Conservation (phyloP, 1,140 invertebrate genomes). For the Venturia canescens region DNA sequence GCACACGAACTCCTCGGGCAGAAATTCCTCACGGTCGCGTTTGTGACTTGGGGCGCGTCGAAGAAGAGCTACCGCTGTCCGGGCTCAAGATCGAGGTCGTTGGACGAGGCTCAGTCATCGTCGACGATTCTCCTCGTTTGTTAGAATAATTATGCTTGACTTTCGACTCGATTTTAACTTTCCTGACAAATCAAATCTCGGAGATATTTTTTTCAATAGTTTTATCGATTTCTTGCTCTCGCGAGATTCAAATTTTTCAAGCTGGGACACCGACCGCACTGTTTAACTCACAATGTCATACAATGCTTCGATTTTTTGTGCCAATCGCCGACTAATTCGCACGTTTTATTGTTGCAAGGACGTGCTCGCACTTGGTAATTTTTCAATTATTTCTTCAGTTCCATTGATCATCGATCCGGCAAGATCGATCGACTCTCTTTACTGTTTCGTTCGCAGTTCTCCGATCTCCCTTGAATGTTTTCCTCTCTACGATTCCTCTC, state of each 20-base stretch:
- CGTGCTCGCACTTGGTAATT: too few species aligned
- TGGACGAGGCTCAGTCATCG: slow-evolving; percentile 29
- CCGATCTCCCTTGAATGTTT: slow-evolving; percentile 4
- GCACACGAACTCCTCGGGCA: not conserved
- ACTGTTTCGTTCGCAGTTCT: not conserved
- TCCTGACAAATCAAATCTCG: not conserved
- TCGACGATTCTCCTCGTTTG: not conserved
- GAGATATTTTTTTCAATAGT: not conserved
- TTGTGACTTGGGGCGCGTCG: not conserved
- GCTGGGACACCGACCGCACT: too few species aligned
- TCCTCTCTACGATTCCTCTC: not conserved
- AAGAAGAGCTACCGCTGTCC: slow-evolving; percentile 31
- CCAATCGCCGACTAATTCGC: too few species aligned
- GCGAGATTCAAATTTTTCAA: too few species aligned
- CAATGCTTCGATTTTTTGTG: too few species aligned
- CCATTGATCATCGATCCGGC: too few species aligned
- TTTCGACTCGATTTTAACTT: not conserved
- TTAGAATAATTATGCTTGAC: not conserved
- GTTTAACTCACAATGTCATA: too few species aligned
- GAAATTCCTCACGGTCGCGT: slow-evolving; percentile 35
- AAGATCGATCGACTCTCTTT: not conserved
- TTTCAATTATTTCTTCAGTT: too few species aligned
- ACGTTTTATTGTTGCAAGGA: too few species aligned
- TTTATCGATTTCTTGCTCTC: not conserved
- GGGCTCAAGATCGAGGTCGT: slow-evolving; percentile 55